Evolutionary conservation across 2,797 vertebrate genomes (phyloP).

Genomic region (Sebastes iracundus): DNA sequence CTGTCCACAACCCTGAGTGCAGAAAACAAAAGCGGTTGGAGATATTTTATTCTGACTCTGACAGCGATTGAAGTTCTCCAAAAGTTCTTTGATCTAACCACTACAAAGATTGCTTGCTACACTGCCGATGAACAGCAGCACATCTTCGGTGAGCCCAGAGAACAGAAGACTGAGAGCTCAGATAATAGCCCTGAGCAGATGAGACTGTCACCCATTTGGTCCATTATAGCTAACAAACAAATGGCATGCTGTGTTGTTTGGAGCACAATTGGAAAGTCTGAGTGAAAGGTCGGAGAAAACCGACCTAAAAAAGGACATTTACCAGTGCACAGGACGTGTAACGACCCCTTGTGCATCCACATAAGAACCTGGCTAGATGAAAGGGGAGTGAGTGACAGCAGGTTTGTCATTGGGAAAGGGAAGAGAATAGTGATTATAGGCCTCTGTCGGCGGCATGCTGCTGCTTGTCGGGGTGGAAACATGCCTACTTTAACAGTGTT

Average conservation of each 20-base stretch:
- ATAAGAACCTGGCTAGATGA: constrained; percentile 49
- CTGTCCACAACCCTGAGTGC: constrained; percentile 21
- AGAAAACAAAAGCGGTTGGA: constrained; percentile 64
- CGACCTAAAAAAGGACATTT: constrained; percentile 46
- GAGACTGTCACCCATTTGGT: constrained; percentile 66
- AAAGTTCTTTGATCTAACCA: constrained; percentile 71
- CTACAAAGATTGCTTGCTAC: constrained; percentile 67
- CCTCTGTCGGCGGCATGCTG: constrained; percentile 41
- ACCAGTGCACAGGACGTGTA: constrained; percentile 9
- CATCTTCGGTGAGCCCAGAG: constrained; percentile 53
- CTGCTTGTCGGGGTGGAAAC: constrained; percentile 56
- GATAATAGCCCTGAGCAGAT: constrained; percentile 71
- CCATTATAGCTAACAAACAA: constrained; percentile 72
- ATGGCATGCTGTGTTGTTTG: constrained; percentile 53
- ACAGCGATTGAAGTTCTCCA: constrained; percentile 65
- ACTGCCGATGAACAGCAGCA: constrained; percentile 58
- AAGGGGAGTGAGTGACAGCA: constrained; percentile 52
- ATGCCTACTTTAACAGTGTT: constrained; percentile 59
- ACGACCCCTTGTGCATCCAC: constrained; percentile 16
- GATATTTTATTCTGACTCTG: constrained; percentile 64
- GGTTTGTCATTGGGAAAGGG: constrained; percentile 58
- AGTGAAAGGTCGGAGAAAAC: constrained; percentile 32
- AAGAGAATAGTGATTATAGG: constrained; percentile 51
- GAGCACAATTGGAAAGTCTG: constrained; percentile 33
- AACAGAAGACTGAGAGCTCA: constrained; percentile 62